Evolutionary conservation across 1,140 invertebrate species (phyloP).

Genomic region (Gonioctena quinquepunctata): DNA sequence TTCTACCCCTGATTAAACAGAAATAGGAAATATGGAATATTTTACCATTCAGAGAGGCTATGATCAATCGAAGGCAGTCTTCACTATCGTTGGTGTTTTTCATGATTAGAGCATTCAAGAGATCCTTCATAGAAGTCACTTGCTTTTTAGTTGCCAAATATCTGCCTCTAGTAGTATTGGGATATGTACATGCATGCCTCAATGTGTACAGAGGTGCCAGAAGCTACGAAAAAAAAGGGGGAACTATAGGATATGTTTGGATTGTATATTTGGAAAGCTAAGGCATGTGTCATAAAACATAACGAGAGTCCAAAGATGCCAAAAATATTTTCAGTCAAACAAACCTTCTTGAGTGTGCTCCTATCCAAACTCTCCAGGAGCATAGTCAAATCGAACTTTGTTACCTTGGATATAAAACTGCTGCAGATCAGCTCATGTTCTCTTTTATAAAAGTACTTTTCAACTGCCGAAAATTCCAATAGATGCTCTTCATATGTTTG

Average conservation of each 20-base stretch:
- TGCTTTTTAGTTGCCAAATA: slow-evolving; percentile 62
- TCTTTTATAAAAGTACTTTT: slow-evolving; percentile 60
- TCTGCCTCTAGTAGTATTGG: slow-evolving; percentile 62
- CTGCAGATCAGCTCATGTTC: slow-evolving; percentile 54
- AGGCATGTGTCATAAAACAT: too few relatives aligned
- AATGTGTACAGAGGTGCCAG: slow-evolving; percentile 69
- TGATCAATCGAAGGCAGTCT: slow-evolving; percentile 65
- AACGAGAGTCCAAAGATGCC: too few relatives aligned
- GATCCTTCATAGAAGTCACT: slow-evolving; percentile 71
- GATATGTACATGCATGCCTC: slow-evolving; percentile 75
- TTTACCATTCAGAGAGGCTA: slow-evolving; percentile 68
- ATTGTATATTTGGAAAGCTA: too few relatives aligned
- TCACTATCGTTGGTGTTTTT: slow-evolving; percentile 69
- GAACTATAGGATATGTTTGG: too few relatives aligned
- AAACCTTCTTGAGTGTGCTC: slow-evolving; percentile 45
- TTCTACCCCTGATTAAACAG: too few relatives aligned
- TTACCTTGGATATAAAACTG: slow-evolving; percentile 43
- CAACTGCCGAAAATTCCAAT: slow-evolving; percentile 59
- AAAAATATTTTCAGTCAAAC: too few relatives aligned
- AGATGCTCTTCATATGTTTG: slow-evolving; percentile 56
- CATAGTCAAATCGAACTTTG: slow-evolving; percentile 39
- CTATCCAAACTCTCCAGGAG: slow-evolving; percentile 46
- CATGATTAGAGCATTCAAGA: slow-evolving; percentile 68
- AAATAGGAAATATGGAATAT: neutral
- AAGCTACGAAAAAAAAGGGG: slow-evolving; percentile 54